Evolutionary conservation across 2,888 invertebrate genomes (phyloP).

Genomic region (Lepidochitona cinerea): DNA sequence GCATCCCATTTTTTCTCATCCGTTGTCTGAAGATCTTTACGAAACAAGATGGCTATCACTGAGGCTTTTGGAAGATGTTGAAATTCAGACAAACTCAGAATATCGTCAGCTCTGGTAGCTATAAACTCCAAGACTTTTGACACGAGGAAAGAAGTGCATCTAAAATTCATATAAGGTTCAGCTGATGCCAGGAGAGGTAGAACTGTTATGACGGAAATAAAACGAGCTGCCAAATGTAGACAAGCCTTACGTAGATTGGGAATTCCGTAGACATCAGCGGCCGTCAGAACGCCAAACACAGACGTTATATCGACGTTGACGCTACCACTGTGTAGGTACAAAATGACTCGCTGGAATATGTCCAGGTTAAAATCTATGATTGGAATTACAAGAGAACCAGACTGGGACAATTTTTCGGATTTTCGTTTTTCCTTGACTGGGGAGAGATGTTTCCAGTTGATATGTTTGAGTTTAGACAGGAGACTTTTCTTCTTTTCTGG

Average conservation of each 20-base stretch:
- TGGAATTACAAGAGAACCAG: background rate
- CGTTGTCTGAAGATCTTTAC: background rate
- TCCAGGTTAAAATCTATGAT: background rate
- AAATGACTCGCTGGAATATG: background rate
- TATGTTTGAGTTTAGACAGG: background rate
- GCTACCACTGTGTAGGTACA: background rate
- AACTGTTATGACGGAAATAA: background rate
- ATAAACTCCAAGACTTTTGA: background rate
- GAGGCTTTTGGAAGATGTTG: background rate
- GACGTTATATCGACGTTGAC: background rate
- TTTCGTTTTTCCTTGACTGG: background rate
- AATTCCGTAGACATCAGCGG: background rate
- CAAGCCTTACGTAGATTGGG: background rate
- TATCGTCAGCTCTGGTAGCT: background rate
- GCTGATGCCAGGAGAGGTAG: background rate
- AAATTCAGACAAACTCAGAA: background rate
- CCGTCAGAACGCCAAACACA: background rate
- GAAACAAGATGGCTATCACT: background rate
- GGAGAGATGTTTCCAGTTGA: background rate
- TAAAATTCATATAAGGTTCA: background rate
- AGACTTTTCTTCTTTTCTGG: background rate
- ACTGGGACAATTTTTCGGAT: background rate
- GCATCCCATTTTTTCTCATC: conserved; percentile 1
- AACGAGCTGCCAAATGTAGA: background rate
- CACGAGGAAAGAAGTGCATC: background rate